Conservation (phyloP, 2,888 invertebrate species). For the Drosophila falleni region DNA sequence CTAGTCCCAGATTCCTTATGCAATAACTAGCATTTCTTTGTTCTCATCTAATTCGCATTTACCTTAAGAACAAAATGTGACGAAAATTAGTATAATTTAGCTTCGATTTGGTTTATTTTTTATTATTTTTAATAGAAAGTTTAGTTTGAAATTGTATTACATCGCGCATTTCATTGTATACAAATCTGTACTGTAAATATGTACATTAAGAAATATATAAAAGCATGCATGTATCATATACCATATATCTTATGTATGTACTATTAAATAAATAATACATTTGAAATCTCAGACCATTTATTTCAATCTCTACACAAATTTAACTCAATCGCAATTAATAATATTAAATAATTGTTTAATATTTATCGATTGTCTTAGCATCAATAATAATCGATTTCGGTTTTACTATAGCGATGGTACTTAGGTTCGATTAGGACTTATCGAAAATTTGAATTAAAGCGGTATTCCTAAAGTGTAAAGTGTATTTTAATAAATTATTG, state of each 20-base stretch:
- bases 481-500: background rate
- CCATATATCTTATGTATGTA: slow-evolving; percentile 22
- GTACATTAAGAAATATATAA: slow-evolving; percentile 55
- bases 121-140: slow-evolving; percentile 16
- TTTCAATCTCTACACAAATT: background rate
- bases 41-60: slow-evolving; percentile 35
- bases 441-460: background rate
- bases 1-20: slow-evolving; percentile 32
- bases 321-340: background rate
- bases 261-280: slow-evolving; percentile 36
- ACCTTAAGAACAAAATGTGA: slow-evolving; percentile 31
- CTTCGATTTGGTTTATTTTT: slow-evolving; percentile 24
- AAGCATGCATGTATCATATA: slow-evolving; percentile 1
- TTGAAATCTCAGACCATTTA: slow-evolving; percentile 45
- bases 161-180: slow-evolving; percentile 51
- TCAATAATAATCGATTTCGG: background rate
- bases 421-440: background rate
- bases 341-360: background rate
- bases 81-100: slow-evolving; percentile 49
- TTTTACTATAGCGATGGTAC: background rate
- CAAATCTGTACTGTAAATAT: slow-evolving; percentile 64
- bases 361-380: background rate
- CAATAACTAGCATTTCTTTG: slow-evolving; percentile 32
- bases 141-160: slow-evolving; percentile 54
- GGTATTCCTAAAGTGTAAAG: background rate